These are phyloP conservation scores for Pseudolaguvia tuberculata DNA, from an alignment of 2,113 vertebrate species.

Conservation along the genomic window DNA sequence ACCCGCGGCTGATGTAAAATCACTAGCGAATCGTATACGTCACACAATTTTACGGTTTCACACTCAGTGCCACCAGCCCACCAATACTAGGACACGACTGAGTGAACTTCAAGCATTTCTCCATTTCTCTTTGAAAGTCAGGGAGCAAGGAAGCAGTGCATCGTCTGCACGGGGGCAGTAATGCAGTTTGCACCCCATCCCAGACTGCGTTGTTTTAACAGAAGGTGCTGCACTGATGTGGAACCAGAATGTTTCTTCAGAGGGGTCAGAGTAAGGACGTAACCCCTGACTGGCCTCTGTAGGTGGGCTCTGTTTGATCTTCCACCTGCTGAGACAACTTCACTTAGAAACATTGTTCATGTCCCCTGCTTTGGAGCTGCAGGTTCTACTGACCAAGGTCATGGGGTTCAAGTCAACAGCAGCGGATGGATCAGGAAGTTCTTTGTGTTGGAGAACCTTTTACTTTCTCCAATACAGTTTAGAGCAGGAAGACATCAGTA, in stretches of 20 bases:
- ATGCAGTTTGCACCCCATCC: conserved; percentile 23
- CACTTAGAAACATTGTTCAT: conserved; percentile 82
- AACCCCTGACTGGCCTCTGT: conserved; percentile 76
- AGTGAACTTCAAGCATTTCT: conserved; percentile 50
- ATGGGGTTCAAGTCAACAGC: conserved; percentile 72
- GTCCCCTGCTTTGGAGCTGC: conserved; percentile 72
- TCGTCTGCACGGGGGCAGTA: conserved; percentile 50
- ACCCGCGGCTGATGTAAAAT: neutral
- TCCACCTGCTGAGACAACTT: conserved; percentile 91
- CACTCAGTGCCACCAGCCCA: conserved; percentile 49
- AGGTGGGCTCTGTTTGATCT: conserved; percentile 85
- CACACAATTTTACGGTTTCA: conserved; percentile 36
- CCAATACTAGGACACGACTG: conserved; percentile 56
- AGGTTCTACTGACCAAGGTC: conserved; percentile 53
- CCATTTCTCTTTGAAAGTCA: conserved; percentile 59
- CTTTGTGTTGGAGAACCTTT: conserved; percentile 56
- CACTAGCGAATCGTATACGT: conserved; percentile 11
- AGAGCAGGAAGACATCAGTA: conserved; percentile 31
- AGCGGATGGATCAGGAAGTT: conserved; percentile 57
- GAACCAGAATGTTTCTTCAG: conserved; percentile 69
- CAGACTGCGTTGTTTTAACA: conserved; percentile 81
- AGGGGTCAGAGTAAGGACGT: conserved; percentile 87
- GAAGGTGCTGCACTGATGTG: conserved; percentile 80
- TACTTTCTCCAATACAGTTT: conserved; percentile 51
- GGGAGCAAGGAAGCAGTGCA: conserved; percentile 50